Conservation (phyloP, 2,113 vertebrate species). For the Apaloderma vittatum region DNA sequence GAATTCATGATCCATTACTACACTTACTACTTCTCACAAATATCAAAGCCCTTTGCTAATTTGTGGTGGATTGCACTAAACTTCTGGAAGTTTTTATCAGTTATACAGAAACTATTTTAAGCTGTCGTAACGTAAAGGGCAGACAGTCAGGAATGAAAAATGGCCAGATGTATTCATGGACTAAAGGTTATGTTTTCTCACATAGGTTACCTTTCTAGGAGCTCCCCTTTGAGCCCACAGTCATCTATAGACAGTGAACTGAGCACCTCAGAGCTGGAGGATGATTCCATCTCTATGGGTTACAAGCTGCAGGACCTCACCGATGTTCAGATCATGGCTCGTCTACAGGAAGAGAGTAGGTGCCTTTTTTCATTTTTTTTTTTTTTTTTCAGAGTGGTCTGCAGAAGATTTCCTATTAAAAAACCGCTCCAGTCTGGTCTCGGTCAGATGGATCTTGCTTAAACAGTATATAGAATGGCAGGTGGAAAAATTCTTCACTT, state of each 20-base stretch:
- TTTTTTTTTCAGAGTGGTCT: background rate
- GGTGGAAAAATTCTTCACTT: background rate
- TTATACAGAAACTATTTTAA: background rate
- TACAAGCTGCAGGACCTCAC: constrained; percentile 98
- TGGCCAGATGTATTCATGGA: background rate
- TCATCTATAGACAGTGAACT: constrained; percentile 95
- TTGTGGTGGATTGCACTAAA: background rate
- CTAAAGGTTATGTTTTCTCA: constrained; percentile 3
- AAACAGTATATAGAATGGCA: accelerated
- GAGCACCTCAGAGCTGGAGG: constrained; percentile 91
- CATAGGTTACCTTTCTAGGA: constrained; percentile 83
- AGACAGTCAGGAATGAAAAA: background rate
- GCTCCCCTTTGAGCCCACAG: constrained; percentile 91
- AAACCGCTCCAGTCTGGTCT: background rate
- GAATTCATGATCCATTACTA: background rate
- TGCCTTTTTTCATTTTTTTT: constrained; percentile 21
- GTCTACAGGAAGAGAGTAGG: constrained; percentile 98
- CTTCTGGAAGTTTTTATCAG: background rate
- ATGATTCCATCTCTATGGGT: constrained; percentile 93
- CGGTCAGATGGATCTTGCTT: background rate
- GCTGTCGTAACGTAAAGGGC: background rate
- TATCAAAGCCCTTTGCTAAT: background rate
- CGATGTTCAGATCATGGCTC: constrained; percentile 98
- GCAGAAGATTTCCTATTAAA: background rate
- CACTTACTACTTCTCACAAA: background rate